A percentile compares a stretch with the other conserved stretches of the same genome.
Conservation (phyloP, 2,797 vertebrate species). For the Scolopax bukidnonensis region DNA sequence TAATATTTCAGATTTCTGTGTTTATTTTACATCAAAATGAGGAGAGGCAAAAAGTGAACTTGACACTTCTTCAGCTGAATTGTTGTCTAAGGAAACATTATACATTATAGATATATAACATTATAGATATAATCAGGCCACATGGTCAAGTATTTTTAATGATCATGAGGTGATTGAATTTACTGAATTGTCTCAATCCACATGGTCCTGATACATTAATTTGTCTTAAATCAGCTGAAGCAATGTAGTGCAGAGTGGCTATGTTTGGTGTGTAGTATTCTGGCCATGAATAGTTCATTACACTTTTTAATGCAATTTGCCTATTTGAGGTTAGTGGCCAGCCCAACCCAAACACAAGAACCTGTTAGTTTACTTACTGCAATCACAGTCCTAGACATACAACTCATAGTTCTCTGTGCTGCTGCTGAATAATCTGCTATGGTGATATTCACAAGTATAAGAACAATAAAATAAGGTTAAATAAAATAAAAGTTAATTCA, state of each 20-base stretch:
- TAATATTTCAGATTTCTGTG: neutral
- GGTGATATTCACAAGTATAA: neutral
- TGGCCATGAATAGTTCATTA: neutral
- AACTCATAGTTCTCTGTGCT: neutral
- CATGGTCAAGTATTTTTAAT: neutral
- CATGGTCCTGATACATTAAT: neutral
- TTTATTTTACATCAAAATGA: neutral
- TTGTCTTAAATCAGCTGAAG: neutral
- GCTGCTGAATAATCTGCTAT: neutral
- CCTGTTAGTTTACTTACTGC: neutral
- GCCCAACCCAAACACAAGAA: neutral
- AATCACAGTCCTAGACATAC: neutral
- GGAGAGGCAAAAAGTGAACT: neutral
- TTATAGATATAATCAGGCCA: neutral
- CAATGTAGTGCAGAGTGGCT: neutral
- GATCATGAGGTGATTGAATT: neutral
- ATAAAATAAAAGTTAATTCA: neutral
- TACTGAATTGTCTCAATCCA: neutral
- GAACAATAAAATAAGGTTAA: neutral
- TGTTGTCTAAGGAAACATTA: neutral
- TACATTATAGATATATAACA: too few species aligned
- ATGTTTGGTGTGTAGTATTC: neutral
- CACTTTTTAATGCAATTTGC: neutral
- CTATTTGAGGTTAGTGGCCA: neutral
- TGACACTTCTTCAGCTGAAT: neutral